Percentiles rank a stretch among this genome's conserved stretches.
phyloP scores from a whole-genome alignment of 2,888 invertebrate genomes.

The Theodoxus fluviatilis region DNA sequence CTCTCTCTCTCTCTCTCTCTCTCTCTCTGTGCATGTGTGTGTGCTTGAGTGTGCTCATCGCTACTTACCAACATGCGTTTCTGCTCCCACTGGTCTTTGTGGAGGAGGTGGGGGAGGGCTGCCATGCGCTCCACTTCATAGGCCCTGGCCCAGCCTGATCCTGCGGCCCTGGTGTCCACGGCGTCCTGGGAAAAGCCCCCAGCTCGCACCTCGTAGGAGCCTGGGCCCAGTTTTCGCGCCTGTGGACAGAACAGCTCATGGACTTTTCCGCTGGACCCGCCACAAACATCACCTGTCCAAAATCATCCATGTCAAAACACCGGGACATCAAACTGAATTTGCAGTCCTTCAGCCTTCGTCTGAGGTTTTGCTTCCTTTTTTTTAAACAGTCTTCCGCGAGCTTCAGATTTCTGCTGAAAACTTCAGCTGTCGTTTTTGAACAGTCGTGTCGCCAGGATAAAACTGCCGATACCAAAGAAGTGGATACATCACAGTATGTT shows the following conservation, averaged over 20 bases:
- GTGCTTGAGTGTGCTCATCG: background rate
- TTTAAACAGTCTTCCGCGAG: too few species aligned
- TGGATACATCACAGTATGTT: too few species aligned
- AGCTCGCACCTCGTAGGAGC: slow-evolving; percentile 52
- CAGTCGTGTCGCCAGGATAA: too few species aligned
- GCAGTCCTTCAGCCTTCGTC: too few species aligned
- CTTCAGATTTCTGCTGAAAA: too few species aligned
- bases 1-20: too few species aligned
- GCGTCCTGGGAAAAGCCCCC: slow-evolving; percentile 54
- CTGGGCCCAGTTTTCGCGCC: slow-evolving; percentile 59
- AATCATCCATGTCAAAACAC: too few species aligned
- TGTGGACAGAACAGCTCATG: slow-evolving; percentile 23
- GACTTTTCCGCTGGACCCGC: background rate
- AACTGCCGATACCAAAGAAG: too few species aligned
- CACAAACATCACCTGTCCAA: background rate
- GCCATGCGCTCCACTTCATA: slow-evolving; percentile 59
- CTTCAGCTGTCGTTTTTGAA: too few species aligned
- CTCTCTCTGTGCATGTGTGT: too few species aligned
- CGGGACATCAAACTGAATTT: too few species aligned
- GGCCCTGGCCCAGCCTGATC: slow-evolving; percentile 63
- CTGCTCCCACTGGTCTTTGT: slow-evolving; percentile 63
- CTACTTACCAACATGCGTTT: slow-evolving; percentile 55
- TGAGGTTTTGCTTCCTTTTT: too few species aligned
- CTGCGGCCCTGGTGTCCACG: slow-evolving; percentile 50
- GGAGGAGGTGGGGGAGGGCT: slow-evolving; percentile 60